Evolutionary conservation across 2,113 vertebrate species (phyloP).

Genomic region (Paradoxurus hermaphroditus): DNA sequence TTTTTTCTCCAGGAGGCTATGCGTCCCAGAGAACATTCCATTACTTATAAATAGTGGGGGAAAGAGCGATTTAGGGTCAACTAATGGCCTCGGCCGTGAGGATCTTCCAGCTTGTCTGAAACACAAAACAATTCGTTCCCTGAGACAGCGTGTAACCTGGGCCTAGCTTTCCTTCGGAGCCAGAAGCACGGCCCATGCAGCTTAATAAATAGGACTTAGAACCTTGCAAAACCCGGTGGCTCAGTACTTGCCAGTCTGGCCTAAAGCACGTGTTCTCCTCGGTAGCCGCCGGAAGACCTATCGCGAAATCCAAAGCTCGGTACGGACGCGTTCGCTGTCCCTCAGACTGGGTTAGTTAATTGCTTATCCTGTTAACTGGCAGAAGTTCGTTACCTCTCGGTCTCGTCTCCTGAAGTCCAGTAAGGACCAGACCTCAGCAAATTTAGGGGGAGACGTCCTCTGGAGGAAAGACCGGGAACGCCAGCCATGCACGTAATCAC

Average conservation of each 20-base stretch:
- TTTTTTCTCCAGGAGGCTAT: background rate
- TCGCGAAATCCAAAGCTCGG: slow-evolving; percentile 58
- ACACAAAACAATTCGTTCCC: background rate
- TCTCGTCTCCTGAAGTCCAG: slow-evolving; percentile 64
- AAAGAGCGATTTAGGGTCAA: background rate
- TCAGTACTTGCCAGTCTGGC: slow-evolving; percentile 24
- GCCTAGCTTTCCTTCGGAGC: slow-evolving; percentile 6
- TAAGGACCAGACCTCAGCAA: slow-evolving; percentile 73
- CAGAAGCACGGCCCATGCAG: background rate
- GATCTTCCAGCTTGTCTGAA: background rate
- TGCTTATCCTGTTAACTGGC: slow-evolving; percentile 72
- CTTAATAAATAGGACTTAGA: slow-evolving; percentile 26
- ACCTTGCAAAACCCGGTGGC: background rate
- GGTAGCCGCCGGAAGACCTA: slow-evolving; percentile 42
- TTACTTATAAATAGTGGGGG: background rate
- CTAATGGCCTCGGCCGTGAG: background rate
- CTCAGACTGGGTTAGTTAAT: slow-evolving; percentile 74
- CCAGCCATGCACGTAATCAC: slow-evolving; percentile 63
- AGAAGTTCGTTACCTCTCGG: slow-evolving; percentile 74
- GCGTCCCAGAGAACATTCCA: slow-evolving; percentile 35
- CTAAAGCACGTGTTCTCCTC: slow-evolving; percentile 37
- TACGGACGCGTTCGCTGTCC: slow-evolving; percentile 34
- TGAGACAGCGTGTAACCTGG: background rate
- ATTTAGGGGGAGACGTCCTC: slow-evolving; percentile 68
- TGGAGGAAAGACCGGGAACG: slow-evolving; percentile 76